phyloP scores from a whole-genome alignment of 2,888 invertebrate genomes.

The Synanthedon tipuliformis region DNA sequence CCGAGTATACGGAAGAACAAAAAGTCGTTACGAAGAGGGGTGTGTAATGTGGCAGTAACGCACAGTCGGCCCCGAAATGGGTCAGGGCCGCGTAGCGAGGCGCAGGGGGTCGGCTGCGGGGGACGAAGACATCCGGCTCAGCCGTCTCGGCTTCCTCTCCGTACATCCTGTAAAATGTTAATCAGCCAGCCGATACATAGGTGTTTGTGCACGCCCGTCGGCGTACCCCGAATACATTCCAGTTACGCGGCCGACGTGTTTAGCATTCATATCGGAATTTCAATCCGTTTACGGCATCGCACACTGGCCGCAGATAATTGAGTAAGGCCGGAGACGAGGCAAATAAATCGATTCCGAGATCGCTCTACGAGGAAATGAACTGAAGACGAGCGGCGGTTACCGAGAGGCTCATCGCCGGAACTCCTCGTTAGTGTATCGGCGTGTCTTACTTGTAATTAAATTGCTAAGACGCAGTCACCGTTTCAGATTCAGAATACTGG shows the following conservation, averaged over 20 bases:
- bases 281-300: not conserved
- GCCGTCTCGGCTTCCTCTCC: slow-evolving; percentile 7
- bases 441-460: too few species aligned
- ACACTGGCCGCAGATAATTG: not conserved
- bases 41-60: not conserved
- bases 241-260: not conserved
- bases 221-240: not conserved
- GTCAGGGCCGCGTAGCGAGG: slow-evolving; percentile 23
- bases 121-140: slow-evolving; percentile 7
- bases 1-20: too few species aligned
- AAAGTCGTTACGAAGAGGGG: too few species aligned
- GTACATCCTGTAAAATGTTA: not conserved
- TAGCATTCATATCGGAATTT: not conserved
- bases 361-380: not conserved
- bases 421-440: not conserved
- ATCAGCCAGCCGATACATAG: too few species aligned
- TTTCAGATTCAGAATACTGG: too few species aligned
- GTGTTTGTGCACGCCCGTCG: not conserved
- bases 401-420: not conserved
- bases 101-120: slow-evolving; percentile 6
- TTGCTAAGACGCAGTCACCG: too few species aligned
- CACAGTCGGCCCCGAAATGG: slow-evolving; percentile 9
- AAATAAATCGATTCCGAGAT: not conserved
- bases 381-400: not conserved
- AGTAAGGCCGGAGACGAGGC: not conserved